phyloP scores from a whole-genome alignment of 2,888 invertebrate genomes.

The Synanthedon myopaeformis region DNA sequence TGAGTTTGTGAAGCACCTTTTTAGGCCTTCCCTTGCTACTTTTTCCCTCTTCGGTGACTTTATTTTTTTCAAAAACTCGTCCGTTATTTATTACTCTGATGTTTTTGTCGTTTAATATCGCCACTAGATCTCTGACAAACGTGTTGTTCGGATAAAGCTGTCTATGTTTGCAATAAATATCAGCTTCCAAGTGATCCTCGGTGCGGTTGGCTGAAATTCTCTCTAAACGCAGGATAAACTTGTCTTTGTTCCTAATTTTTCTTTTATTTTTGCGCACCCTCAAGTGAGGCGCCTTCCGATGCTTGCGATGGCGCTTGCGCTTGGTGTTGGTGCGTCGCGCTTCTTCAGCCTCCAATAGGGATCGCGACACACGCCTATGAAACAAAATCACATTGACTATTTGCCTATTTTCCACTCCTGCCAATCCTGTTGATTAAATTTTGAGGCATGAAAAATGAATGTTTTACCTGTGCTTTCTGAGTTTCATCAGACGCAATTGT shows the following conservation, averaged over 20 bases:
- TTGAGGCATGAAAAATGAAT: background rate
- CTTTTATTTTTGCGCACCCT: background rate
- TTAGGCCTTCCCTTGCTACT: conserved; percentile 1
- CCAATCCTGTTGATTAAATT: background rate
- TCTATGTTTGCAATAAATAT: conserved; percentile 40
- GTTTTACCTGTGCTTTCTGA: conserved; percentile 29
- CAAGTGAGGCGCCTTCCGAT: conserved; percentile 2
- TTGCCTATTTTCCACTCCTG: no score
- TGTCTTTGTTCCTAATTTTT: conserved; percentile 46
- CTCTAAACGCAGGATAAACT: conserved; percentile 43
- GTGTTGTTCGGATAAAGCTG: conserved; percentile 44
- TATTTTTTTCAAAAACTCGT: conserved; percentile 48
- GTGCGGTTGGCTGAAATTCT: conserved; percentile 24
- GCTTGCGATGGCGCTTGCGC: conserved; percentile 13
- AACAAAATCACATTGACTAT: no score
- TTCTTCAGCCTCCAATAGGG: conserved; percentile 21
- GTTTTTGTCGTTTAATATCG: conserved; percentile 44
- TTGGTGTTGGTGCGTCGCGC: conserved; percentile 1
- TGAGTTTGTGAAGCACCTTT: background rate
- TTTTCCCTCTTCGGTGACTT: conserved; percentile 23
- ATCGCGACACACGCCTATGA: conserved; percentile 43
- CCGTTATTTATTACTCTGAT: conserved; percentile 61
- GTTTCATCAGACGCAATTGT: conserved; percentile 18
- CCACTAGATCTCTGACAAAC: conserved; percentile 51
- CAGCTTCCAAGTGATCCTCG: conserved; percentile 47